Base-by-base conservation (phyloP, 2,113 vertebrate species). In the Cyanocitta stelleri region DNA sequence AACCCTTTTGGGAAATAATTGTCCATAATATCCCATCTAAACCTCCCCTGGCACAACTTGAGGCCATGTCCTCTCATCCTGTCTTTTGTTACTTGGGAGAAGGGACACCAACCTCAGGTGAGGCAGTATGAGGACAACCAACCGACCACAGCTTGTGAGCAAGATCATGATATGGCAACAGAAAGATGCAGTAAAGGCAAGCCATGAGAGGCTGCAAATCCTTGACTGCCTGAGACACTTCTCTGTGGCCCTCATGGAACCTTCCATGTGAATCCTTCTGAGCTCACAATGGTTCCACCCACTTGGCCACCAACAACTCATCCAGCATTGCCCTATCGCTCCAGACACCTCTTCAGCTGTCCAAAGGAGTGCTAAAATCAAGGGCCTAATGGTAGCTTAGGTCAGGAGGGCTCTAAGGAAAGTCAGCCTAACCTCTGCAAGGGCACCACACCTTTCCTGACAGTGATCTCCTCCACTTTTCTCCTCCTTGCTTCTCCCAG, bases 161-260 rank as follows among this genome's bases (percentile, higher is more conserved):
- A 77, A 77, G 44, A 24, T 20, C 8, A 16, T 3, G 19, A 30
- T 2, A 22, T 2, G 6, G 56, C 39, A 41, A 64, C 12, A 76
- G 56, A 52, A 43, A 10, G 44, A 77, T 13, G 35, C 27, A 24
- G 33, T 11, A 62, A 61, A 76, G 30, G 24, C 30, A 87, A 89
- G 24, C 11, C n/a, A 22, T 0, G 52, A 92, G 23, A 46, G 4
- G 5, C 6, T 2, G 11, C 30, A 51, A 71, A 73, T 48, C 58
- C 30, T 22, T 8, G 3, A 21, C 24, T 0, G 0, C 32, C 39
- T 33, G 33, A 68, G 37, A 61, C 30, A 48, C 16, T n/a, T 7
- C 1, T 54, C 24, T 41, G 30, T 24, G n/a, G 41, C 16, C 13
- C 24, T 77, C 32, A 7, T 2, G 10, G 37, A 61, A 56, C 26